These are phyloP conservation scores for Chymomyza costata DNA, from an alignment of 1,140 invertebrate species.

Conservation along the genomic window DNA sequence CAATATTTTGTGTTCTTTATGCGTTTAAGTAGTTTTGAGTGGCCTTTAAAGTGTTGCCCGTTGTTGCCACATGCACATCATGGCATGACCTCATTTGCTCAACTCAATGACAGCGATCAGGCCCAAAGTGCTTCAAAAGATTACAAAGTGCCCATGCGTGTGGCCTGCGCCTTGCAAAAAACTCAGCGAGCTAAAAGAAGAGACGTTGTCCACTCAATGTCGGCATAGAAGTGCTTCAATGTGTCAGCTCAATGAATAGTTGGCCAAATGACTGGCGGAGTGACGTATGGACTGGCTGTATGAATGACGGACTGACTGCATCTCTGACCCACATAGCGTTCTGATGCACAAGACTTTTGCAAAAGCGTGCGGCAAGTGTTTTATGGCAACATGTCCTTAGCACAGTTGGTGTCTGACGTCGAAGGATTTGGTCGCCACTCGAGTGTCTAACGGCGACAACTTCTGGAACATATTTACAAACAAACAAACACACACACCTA, in stretches of 20 bases:
- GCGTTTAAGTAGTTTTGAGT: no score
- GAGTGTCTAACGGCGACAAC: constrained; percentile 54
- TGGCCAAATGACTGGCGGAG: no score
- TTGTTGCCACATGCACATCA: constrained; percentile 19
- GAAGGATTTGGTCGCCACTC: constrained; percentile 46
- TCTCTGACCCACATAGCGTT: constrained; percentile 31
- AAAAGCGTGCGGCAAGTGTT: constrained; percentile 28
- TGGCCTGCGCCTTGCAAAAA: constrained; percentile 50
- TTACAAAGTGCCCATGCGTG: constrained; percentile 57
- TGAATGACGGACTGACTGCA: constrained; percentile 56
- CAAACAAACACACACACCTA: constrained; percentile 44
- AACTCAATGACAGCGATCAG: constrained; percentile 44
- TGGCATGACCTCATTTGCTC: constrained; percentile 1
- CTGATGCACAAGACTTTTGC: constrained; percentile 43
- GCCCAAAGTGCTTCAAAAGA: constrained; percentile 37
- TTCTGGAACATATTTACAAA: constrained; percentile 51
- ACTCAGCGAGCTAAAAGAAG: not conserved
- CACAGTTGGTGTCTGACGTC: constrained; percentile 66
- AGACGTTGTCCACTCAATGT: constrained; percentile 52
- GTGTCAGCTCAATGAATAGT: constrained; percentile 53
- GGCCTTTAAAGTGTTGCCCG: not conserved
- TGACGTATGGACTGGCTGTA: constrained; percentile 22
- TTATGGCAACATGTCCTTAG: constrained; percentile 59
- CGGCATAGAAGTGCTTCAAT: constrained; percentile 68
- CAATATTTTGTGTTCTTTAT: not conserved